phyloP scores from a whole-genome alignment of 2,888 invertebrate genomes.

The Antitype chi region DNA sequence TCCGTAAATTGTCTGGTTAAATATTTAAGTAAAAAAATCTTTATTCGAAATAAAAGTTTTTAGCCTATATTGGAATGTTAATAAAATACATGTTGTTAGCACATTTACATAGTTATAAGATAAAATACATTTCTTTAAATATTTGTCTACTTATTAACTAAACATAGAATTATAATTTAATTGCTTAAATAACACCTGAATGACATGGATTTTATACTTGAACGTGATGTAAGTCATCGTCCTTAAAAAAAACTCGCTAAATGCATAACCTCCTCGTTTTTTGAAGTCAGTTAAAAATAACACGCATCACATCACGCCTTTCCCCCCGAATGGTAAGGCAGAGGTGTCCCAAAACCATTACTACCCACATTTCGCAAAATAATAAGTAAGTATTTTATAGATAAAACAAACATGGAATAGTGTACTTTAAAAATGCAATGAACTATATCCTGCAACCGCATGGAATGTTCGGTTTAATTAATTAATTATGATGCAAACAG shows the following conservation, averaged over 20 bases:
- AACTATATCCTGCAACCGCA: background rate
- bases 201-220: slow-evolving; percentile 16
- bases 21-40: slow-evolving; percentile 30
- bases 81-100: slow-evolving; percentile 39
- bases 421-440: slow-evolving; percentile 10
- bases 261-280: background rate
- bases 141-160: slow-evolving; percentile 40
- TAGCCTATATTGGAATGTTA: slow-evolving; percentile 48
- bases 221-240: background rate
- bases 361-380: no score
- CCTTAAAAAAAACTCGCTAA: no score
- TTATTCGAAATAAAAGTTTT: background rate
- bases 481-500: slow-evolving; percentile 24
- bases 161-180: slow-evolving; percentile 21
- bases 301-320: no score
- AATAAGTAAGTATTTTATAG: background rate
- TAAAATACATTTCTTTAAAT: slow-evolving; percentile 56
- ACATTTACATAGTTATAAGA: slow-evolving; percentile 22
- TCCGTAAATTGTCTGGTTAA: background rate
- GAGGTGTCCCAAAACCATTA: no score
- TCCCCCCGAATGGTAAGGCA: no score
- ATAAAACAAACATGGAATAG: slow-evolving; percentile 3
- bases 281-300: background rate
- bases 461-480: slow-evolving; percentile 40
- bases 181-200: slow-evolving; percentile 9